These are phyloP conservation scores for Mastomys natalensis DNA, from an alignment of 2,113 vertebrate species.

Conservation along the genomic window DNA sequence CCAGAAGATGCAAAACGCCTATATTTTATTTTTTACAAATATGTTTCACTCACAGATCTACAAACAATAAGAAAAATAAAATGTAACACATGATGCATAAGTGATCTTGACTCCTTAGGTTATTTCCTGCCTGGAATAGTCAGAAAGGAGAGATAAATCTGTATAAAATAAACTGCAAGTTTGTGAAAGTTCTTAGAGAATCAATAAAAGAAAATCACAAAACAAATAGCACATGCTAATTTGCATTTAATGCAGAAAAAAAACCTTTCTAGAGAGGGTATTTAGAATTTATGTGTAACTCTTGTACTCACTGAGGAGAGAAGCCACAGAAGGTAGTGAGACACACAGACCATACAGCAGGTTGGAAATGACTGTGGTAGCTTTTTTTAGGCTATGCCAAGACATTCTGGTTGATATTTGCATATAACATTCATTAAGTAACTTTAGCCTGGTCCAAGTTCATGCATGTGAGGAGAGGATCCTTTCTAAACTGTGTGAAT, in stretches of 20 bases:
- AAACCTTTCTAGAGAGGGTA: slow-evolving; percentile 9
- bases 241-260: slow-evolving; percentile 30
- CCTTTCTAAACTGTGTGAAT: slow-evolving; percentile 6
- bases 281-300: neutral
- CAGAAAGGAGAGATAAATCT: slow-evolving; percentile 23
- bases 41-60: slow-evolving; percentile 19
- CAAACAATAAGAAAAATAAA: slow-evolving; percentile 9
- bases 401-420: neutral
- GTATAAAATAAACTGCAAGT: slow-evolving; percentile 23
- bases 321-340: neutral
- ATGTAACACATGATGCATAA: neutral
- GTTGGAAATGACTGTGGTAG: neutral
- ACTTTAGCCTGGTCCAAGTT: neutral
- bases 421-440: neutral
- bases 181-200: slow-evolving; percentile 24
- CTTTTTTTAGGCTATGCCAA: neutral
- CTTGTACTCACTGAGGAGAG: neutral
- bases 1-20: slow-evolving; percentile 3
- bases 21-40: neutral
- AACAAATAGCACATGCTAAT: neutral
- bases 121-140: neutral
- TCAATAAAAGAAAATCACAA: slow-evolving; percentile 40
- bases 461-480: neutral
- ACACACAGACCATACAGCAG: slow-evolving; percentile 1
- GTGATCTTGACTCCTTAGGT: neutral